Conservation (phyloP, 2,888 invertebrate species). For the Ptilodon capucinus region DNA sequence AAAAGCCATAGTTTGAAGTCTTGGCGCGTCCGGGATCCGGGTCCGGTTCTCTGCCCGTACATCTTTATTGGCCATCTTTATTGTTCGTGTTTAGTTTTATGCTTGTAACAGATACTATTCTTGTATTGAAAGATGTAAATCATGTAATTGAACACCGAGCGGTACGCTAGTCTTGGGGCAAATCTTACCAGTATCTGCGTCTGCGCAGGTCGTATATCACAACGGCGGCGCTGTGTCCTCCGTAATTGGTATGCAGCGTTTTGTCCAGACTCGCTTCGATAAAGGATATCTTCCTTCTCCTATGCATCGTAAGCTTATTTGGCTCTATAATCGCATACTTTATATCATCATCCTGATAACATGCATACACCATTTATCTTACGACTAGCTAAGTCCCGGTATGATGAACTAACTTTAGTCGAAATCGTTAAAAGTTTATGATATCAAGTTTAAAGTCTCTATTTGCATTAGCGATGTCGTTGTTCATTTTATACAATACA, state of each 20-base stretch:
- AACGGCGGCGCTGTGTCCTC: slow-evolving; percentile 30
- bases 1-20: slow-evolving; percentile 14
- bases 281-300: slow-evolving; percentile 39
- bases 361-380: neutral
- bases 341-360: neutral
- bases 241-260: slow-evolving; percentile 44
- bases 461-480: too few species aligned
- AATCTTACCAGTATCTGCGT: slow-evolving; percentile 31
- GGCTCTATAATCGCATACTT: slow-evolving; percentile 20
- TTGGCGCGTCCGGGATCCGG: slow-evolving; percentile 16
- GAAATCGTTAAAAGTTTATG: too few species aligned
- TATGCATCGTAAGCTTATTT: slow-evolving; percentile 33
- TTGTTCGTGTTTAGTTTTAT: slow-evolving; percentile 17
- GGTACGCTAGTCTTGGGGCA: slow-evolving; percentile 23
- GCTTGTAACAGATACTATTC: slow-evolving; percentile 22
- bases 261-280: slow-evolving; percentile 37
- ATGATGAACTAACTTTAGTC: too few species aligned
- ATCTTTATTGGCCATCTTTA: slow-evolving; percentile 23
- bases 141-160: slow-evolving; percentile 28
- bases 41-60: slow-evolving; percentile 9
- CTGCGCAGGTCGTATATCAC: slow-evolving; percentile 31
- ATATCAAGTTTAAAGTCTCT: too few species aligned
- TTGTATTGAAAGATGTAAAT: slow-evolving; percentile 29
- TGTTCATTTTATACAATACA: too few species aligned
- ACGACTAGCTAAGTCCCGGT: too few species aligned